phyloP scores from a whole-genome alignment of 1,140 invertebrate genomes.

The Sipha flava region DNA sequence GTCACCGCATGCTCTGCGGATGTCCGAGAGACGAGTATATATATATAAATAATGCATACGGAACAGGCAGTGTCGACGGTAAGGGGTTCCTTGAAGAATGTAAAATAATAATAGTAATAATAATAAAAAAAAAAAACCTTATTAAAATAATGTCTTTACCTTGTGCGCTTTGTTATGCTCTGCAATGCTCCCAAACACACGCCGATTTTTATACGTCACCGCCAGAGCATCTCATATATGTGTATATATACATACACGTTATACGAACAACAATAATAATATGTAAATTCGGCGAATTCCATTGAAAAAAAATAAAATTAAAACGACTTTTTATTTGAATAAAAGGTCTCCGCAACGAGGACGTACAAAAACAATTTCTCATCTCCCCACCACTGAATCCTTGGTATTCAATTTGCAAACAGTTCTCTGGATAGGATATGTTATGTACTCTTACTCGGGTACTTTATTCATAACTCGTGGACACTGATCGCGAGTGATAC shows the following conservation, averaged over 20 bases:
- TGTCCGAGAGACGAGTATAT: background rate
- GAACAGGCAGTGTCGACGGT: background rate
- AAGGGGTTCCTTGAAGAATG: background rate
- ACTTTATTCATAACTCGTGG: no score
- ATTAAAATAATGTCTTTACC: conserved; percentile 1
- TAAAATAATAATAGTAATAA: background rate
- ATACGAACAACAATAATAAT: no score
- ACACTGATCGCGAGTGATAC: no score
- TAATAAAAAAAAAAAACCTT: background rate
- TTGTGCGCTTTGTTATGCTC: background rate
- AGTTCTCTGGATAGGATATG: no score
- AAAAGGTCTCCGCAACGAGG: background rate
- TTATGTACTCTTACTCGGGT: no score
- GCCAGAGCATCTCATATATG: no score
- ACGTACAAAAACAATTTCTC: background rate
- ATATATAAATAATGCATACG: background rate
- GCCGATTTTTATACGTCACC: background rate
- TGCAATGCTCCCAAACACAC: background rate
- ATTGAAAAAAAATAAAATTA: background rate
- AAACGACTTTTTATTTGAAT: background rate
- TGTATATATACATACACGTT: no score
- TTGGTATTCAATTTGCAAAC: no score
- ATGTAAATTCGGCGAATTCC: background rate
- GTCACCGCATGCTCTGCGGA: background rate
- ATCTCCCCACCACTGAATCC: no score